phyloP scores from a whole-genome alignment of 2,113 vertebrate species.

The Oxygymnocypris stewartii region DNA sequence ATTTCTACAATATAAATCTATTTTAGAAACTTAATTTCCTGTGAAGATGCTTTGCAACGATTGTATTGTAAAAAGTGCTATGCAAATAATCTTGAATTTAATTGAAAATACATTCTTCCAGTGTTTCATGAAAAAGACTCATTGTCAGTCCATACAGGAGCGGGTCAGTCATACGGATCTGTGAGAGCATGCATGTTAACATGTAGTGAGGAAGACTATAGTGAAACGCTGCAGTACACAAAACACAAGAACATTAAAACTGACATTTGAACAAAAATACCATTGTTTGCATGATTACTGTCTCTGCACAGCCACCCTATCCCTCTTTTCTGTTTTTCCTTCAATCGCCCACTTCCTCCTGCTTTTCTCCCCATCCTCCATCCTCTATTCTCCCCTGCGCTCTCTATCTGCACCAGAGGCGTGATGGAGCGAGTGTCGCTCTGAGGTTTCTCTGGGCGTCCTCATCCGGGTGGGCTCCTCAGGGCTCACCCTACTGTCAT shows the following conservation, averaged over 20 bases:
- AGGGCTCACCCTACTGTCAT: conserved; percentile 42
- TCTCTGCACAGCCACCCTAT: background rate
- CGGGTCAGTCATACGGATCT: background rate
- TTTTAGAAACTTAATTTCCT: no score
- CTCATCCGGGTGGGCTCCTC: conserved; percentile 29
- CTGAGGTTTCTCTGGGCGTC: conserved; percentile 42
- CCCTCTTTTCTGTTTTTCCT: conserved; percentile 13
- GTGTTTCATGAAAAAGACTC: background rate
- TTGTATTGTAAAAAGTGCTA: no score
- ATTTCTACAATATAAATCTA: no score
- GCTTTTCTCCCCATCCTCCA: conserved; percentile 15
- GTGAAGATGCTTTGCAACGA: no score
- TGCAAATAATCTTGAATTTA: no score
- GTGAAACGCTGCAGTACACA: conserved; percentile 24
- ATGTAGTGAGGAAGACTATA: conserved; percentile 1
- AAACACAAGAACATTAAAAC: conserved; percentile 45
- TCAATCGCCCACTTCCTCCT: conserved; percentile 11
- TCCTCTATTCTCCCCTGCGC: conserved; percentile 2
- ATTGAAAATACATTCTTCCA: background rate
- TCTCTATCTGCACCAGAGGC: conserved; percentile 45
- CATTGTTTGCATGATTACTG: conserved; percentile 24
- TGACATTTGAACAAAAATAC: conserved; percentile 48
- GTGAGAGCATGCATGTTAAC: conserved; percentile 2
- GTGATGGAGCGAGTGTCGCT: conserved; percentile 33
- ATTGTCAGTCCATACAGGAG: background rate